phyloP scores from a whole-genome alignment of 37 sponge, comb jelly and placozoan genomes.

The Beroe ovata region DNA sequence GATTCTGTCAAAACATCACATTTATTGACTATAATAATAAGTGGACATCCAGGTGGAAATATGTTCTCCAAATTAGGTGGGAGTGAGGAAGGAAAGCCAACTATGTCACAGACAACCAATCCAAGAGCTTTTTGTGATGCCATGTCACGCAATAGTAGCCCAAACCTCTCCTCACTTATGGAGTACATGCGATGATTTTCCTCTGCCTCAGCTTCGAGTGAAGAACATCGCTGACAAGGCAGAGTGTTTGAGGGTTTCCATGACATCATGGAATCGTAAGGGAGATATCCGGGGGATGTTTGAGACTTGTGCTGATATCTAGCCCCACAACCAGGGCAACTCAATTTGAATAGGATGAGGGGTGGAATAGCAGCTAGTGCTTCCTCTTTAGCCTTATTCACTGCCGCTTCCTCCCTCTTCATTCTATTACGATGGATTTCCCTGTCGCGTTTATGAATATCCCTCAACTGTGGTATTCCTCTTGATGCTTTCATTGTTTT shows the following conservation, averaged over 20 bases:
- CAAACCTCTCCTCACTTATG: conserved; percentile 16
- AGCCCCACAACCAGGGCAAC: conserved; percentile 58
- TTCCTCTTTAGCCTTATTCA: neutral
- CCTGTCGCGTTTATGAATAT: neutral
- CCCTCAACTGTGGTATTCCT: neutral
- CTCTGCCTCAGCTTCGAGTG: neutral
- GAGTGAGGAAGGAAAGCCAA: conserved; percentile 21
- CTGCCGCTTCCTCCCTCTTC: neutral
- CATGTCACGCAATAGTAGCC: neutral
- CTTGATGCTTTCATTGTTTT: neutral
- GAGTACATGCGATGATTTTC: conserved; percentile 29
- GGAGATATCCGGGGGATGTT: conserved; percentile 5
- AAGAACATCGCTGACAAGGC: conserved; percentile 29
- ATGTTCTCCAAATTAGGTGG: conserved; percentile 9
- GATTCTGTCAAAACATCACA: conserved; percentile 40
- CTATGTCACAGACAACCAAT: conserved; percentile 38
- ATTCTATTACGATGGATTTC: neutral
- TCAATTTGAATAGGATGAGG: neutral
- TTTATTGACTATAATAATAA: conserved; percentile 11
- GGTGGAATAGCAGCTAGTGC: neutral
- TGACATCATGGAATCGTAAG: neutral
- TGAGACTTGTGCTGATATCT: conserved; percentile 16
- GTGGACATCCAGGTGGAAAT: conserved; percentile 18
- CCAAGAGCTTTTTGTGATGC: neutral
- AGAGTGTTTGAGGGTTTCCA: neutral